Conservation (phyloP, 1,140 invertebrate species). For the Drosophila watanabei region DNA sequence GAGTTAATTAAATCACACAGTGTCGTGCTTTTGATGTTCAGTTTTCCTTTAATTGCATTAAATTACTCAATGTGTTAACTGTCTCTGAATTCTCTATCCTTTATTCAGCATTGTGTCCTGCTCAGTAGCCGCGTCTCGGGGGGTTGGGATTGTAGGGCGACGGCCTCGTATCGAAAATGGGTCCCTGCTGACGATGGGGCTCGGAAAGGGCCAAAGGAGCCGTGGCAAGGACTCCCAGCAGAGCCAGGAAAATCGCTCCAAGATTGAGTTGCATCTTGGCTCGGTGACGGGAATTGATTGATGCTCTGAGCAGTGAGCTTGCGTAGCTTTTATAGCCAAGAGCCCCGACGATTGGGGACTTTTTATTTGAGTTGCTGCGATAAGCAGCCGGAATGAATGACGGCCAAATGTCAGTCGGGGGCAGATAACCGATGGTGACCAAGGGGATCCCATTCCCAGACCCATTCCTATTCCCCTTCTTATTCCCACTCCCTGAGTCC, state of each 20-base stretch:
- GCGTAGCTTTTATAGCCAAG: constrained; percentile 60
- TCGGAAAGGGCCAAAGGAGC: not conserved
- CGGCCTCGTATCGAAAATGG: constrained; percentile 43
- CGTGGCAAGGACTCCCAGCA: constrained; percentile 35
- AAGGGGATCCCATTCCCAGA: constrained; percentile 19
- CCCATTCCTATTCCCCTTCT: not conserved
- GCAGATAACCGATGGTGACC: constrained; percentile 52
- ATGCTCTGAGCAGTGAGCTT: constrained; percentile 33
- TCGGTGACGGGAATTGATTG: constrained; percentile 58
- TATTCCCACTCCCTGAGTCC: not conserved
- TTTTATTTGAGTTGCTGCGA: constrained; percentile 45
- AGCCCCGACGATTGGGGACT: constrained; percentile 38
- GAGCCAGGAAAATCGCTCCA: constrained; percentile 41
- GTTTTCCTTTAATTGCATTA: constrained; percentile 67
- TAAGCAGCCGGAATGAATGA: constrained; percentile 40
- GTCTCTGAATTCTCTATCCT: constrained; percentile 25
- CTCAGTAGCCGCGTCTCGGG: constrained; percentile 21
- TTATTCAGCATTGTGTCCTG: not conserved
- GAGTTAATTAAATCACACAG: constrained; percentile 55
- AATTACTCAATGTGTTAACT: constrained; percentile 69
- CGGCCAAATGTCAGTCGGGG: constrained; percentile 45
- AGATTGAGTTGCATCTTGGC: constrained; percentile 69
- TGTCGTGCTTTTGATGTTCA: constrained; percentile 50
- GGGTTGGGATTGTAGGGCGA: constrained; percentile 67
- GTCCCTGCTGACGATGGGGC: constrained; percentile 31